These are phyloP conservation scores for Spinus olivaceus DNA, from an alignment of 2,797 vertebrate genomes.

Conservation along the genomic window DNA sequence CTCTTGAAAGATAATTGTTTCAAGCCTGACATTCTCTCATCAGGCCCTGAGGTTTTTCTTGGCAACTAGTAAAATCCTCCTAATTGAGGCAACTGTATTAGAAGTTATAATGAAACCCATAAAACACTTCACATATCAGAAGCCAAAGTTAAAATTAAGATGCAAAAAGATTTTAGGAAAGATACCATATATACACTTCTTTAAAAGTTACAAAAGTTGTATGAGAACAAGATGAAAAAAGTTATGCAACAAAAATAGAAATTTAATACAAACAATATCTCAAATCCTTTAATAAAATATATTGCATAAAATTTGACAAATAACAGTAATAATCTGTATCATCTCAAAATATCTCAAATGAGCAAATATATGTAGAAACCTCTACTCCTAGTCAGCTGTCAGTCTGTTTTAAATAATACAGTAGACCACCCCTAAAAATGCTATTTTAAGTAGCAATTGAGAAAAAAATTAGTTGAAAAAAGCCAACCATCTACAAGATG, in stretches of 20 bases:
- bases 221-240: background rate
- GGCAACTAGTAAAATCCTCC: background rate
- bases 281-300: background rate
- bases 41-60: background rate
- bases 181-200: background rate
- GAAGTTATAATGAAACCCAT: background rate
- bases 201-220: background rate
- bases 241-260: background rate
- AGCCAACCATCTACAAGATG: background rate
- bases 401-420: background rate
- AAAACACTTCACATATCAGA: background rate
- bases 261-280: background rate
- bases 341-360: background rate
- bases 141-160: background rate
- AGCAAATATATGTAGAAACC: background rate
- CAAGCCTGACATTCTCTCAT: background rate
- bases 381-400: background rate
- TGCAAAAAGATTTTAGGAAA: background rate
- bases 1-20: background rate
- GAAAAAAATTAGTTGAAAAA: background rate
- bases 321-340: background rate
- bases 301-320: background rate
- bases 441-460: background rate
- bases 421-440: background rate
- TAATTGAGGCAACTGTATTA: background rate